Conservation (phyloP, 2,113 vertebrate species). For the Datnioides undecimradiatus region DNA sequence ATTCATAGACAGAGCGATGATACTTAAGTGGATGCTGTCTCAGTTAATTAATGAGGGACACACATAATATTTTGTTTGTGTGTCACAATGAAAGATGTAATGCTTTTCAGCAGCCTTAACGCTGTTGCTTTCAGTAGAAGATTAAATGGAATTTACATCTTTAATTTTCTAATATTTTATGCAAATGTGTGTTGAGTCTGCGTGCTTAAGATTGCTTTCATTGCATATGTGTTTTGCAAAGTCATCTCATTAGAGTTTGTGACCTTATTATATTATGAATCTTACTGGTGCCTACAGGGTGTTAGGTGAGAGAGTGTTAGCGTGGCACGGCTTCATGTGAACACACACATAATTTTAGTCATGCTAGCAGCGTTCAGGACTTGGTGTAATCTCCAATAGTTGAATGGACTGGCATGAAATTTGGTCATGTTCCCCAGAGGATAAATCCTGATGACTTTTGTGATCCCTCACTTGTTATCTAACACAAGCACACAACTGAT, state of each 20-base stretch:
- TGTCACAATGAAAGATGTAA: slow-evolving; percentile 42
- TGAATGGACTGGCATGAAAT: neutral
- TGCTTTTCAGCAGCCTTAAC: neutral
- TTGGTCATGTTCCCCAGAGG: too few relatives aligned
- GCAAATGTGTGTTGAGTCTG: slow-evolving; percentile 39
- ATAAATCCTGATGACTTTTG: too few relatives aligned
- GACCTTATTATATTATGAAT: slow-evolving; percentile 20
- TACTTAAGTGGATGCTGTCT: neutral
- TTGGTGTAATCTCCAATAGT: neutral
- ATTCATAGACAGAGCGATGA: slow-evolving; percentile 31
- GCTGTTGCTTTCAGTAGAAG: slow-evolving; percentile 7
- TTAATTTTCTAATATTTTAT: slow-evolving; percentile 70
- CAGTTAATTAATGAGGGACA: slow-evolving; percentile 54
- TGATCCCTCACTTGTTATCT: too few relatives aligned
- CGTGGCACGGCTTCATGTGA: too few relatives aligned
- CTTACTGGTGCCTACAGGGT: neutral
- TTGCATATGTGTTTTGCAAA: slow-evolving; percentile 23
- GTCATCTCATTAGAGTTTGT: slow-evolving; percentile 5
- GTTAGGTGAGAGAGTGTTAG: neutral
- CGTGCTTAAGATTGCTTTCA: neutral
- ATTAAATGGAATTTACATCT: slow-evolving; percentile 71
- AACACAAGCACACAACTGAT: too few relatives aligned
- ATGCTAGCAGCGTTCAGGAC: neutral
- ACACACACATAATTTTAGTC: neutral
- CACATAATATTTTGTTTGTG: slow-evolving; percentile 34